phyloP scores from a whole-genome alignment of 1,140 invertebrate genomes.

The Drosophila santomea region DNA sequence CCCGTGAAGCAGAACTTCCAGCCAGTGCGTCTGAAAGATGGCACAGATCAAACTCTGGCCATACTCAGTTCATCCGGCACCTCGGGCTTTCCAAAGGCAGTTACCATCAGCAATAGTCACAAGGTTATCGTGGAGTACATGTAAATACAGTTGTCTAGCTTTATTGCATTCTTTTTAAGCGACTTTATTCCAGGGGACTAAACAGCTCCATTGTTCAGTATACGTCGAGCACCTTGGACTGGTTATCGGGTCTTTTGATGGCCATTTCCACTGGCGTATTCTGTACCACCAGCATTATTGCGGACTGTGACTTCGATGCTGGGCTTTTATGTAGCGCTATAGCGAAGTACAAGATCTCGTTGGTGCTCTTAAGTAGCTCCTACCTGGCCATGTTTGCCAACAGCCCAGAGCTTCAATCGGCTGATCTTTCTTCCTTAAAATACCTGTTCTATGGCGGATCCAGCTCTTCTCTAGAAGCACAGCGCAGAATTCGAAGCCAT shows the following conservation, averaged over 20 bases:
- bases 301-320: slow-evolving; percentile 30
- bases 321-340: slow-evolving; percentile 6
- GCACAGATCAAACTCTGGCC: slow-evolving; percentile 54
- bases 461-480: slow-evolving; percentile 4
- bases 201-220: slow-evolving; percentile 23
- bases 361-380: background rate
- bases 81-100: slow-evolving; percentile 91
- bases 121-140: slow-evolving; percentile 18
- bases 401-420: background rate
- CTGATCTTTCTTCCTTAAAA: slow-evolving; percentile 24
- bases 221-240: slow-evolving; percentile 34
- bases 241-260: slow-evolving; percentile 37
- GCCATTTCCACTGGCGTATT: slow-evolving; percentile 22
- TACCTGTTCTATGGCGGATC: slow-evolving; percentile 21
- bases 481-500: slow-evolving; percentile 14
- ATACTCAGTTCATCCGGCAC: slow-evolving; percentile 88
- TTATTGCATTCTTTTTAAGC: too few species aligned
- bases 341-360: slow-evolving; percentile 40
- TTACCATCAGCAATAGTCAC: slow-evolving; percentile 88
- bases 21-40: slow-evolving; percentile 20
- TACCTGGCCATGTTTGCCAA: slow-evolving; percentile 1
- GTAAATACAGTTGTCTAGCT: background rate
- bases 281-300: slow-evolving; percentile 38
- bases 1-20: slow-evolving; percentile 19
- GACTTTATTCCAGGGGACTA: background rate